Base-by-base conservation (phyloP, 2,113 vertebrate genomes). In the Neodontobutis hainanensis region DNA sequence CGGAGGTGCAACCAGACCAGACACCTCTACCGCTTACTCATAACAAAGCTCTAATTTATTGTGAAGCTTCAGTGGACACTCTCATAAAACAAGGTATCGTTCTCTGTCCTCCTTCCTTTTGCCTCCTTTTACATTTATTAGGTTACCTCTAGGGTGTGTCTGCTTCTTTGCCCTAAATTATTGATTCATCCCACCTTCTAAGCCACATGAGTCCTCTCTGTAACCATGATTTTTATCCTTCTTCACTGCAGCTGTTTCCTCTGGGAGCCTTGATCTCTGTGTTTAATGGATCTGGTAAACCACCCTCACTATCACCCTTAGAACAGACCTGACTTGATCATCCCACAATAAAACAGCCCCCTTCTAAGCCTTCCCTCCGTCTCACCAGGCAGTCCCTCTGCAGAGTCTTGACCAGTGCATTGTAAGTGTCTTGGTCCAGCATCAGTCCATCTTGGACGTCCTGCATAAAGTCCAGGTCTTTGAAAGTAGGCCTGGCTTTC, bases 391-490 rank as follows among this genome's bases (percentile, higher is more conserved):
- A 99, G 89, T 99, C 97, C 27, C 97, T 94, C 83, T 99, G 97
- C 60, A 99, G 85, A 0, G 97, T 99, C 89, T 99, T 99, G 65
- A 96, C 94, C 73, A 99, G 62, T 0, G 97, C 97, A 0, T 84
- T 96, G 82, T 95, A 96, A 15, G 96, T 99, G 89, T 99, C 97
- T 0, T 92, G 90, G 6, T 99, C 97, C 65, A 99, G 84, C 92
- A 98, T 92, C 47, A 99, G 92, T 47, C 96, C 97, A 0, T 99
- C 97, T 0, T 92, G 94, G 77, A 95, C 75, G 86, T 99, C 95
- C 65, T 99, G 96, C 84, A 99, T 98, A 87, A 98, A 99, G 86
- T 99, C 97, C 38, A 99, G 90, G 84, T 99, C 97, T 89, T 99
- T 99, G 91, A 95, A 98, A 0, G 97, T 99, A 55, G 97, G 97